phyloP scores from a whole-genome alignment of 2,113 vertebrate genomes.

The Colossoma macropomum region DNA sequence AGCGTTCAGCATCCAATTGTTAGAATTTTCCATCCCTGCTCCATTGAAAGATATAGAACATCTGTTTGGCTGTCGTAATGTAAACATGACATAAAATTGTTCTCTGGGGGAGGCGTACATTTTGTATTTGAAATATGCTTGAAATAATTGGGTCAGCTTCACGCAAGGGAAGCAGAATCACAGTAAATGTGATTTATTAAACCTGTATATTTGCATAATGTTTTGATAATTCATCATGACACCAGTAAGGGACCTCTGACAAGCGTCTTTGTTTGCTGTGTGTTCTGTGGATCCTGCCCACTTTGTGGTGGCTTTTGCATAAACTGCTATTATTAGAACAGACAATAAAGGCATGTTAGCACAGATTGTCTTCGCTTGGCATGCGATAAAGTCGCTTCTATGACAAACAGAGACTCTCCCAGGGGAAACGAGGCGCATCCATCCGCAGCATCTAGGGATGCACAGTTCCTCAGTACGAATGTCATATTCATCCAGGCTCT shows the following conservation, averaged over 20 bases:
- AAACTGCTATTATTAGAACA: constrained; percentile 36
- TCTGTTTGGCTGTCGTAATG: no score
- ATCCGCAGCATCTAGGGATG: not conserved
- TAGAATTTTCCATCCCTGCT: no score
- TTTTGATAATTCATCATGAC: constrained; percentile 19
- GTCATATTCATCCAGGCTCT: constrained; percentile 8
- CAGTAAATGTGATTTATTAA: not conserved
- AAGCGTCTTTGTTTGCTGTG: not conserved
- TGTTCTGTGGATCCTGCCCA: not conserved
- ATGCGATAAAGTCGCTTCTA: constrained; percentile 6
- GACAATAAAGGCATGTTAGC: constrained; percentile 14
- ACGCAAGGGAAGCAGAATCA: not conserved
- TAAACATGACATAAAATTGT: not conserved
- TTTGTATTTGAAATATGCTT: not conserved
- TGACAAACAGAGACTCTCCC: constrained; percentile 3
- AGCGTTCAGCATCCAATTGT: no score
- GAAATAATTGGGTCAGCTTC: not conserved
- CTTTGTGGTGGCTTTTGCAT: not conserved
- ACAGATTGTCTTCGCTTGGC: constrained; percentile 18
- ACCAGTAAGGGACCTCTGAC: constrained; percentile 7
- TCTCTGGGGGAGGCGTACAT: not conserved
- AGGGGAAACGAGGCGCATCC: not conserved
- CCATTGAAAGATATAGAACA: no score
- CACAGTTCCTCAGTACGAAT: not conserved
- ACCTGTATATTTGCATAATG: constrained; percentile 8